phyloP scores from a whole-genome alignment of 2,797 vertebrate genomes.

The Sebastes reedi region DNA sequence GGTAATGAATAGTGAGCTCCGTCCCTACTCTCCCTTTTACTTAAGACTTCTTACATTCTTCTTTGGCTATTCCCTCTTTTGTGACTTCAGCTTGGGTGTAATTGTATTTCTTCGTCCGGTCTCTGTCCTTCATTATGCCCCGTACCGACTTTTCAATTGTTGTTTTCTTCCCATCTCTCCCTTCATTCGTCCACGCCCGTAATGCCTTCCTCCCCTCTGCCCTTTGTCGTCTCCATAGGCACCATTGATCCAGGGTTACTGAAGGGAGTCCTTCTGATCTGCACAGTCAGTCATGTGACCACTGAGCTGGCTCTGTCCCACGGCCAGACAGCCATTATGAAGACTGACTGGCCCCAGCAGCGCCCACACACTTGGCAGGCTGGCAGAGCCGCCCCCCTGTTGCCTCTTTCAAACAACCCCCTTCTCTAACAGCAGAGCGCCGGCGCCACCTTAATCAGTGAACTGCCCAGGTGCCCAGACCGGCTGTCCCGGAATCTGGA shows the following conservation, averaged over 20 bases:
- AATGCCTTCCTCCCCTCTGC: not conserved
- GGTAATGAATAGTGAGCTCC: conserved; percentile 50
- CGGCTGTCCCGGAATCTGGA: conserved; percentile 39
- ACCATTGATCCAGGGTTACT: conserved; percentile 36
- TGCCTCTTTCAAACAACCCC: conserved; percentile 58
- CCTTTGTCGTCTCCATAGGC: conserved; percentile 30
- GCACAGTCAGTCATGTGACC: conserved; percentile 59
- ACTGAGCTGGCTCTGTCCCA: conserved; percentile 62
- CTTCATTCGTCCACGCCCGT: not conserved
- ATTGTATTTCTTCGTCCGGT: not conserved
- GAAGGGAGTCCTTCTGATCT: conserved; percentile 45
- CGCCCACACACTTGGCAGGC: conserved; percentile 73
- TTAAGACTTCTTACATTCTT: not conserved
- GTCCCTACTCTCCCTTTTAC: conserved; percentile 23
- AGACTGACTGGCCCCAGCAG: conserved; percentile 72
- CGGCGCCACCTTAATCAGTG: conserved; percentile 69
- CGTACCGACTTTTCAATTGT: not conserved
- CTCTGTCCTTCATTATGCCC: not conserved
- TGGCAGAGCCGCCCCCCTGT: conserved; percentile 62
- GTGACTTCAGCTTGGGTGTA: not conserved
- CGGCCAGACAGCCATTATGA: conserved; percentile 70
- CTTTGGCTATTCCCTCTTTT: not conserved
- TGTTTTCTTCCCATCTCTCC: not conserved
- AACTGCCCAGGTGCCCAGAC: conserved; percentile 61
- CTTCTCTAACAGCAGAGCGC: conserved; percentile 47